Evolutionary conservation across 2,113 vertebrate genomes (phyloP).

Genomic region (Cynocephalus volans): DNA sequence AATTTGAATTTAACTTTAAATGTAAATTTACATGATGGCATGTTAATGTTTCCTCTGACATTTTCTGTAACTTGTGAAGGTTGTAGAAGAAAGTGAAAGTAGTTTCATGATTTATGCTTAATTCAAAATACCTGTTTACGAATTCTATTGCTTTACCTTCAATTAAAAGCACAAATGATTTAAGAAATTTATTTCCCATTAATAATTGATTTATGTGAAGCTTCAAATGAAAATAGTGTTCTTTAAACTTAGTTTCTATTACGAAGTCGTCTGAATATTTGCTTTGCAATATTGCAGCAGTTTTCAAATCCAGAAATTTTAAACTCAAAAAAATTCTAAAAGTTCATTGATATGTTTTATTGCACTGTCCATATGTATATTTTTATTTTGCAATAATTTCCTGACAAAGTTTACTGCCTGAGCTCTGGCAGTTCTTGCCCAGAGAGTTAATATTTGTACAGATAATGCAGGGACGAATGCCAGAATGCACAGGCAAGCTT

Average conservation of each 20-base stretch:
- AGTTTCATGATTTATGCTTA: conserved; percentile 28
- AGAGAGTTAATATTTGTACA: conserved; percentile 30
- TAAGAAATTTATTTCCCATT: neutral
- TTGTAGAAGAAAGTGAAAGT: conserved; percentile 37
- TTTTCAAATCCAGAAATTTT: conserved; percentile 57
- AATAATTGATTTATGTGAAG: conserved; percentile 30
- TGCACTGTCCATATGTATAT: neutral
- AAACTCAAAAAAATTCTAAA: conserved; percentile 44
- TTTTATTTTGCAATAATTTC: conserved; percentile 45
- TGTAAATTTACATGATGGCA: neutral
- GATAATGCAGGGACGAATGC: neutral
- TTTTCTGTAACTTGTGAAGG: conserved; percentile 28
- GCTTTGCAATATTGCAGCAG: neutral
- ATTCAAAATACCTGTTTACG: conserved; percentile 40
- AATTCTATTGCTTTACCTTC: conserved; percentile 42
- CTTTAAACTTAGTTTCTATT: conserved; percentile 52
- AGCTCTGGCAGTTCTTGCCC: neutral
- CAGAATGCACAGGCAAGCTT: neutral
- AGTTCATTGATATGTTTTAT: conserved; percentile 10
- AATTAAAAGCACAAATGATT: conserved; percentile 54
- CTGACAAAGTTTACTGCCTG: neutral
- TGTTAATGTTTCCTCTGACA: conserved; percentile 51
- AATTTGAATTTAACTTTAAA: conserved; percentile 49
- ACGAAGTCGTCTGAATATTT: neutral
- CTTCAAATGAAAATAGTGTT: conserved; percentile 29